Percentiles rank a stretch among this genome's conserved stretches.
Evolutionary conservation across 2,113 vertebrate species (phyloP).

Genomic region (Eupsittula cactorum): DNA sequence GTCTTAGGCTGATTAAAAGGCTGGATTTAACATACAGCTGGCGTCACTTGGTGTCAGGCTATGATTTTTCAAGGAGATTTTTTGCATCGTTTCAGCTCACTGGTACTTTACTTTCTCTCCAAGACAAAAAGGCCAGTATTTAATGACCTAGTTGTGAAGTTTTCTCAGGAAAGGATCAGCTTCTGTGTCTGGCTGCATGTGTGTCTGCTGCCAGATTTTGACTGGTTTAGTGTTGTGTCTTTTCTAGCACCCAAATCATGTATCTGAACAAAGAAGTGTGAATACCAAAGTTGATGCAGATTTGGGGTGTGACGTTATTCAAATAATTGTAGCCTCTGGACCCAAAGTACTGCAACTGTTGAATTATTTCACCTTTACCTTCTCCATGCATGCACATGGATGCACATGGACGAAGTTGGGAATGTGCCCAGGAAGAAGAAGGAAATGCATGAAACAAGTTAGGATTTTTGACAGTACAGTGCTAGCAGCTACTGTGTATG

Average conservation of each 20-base stretch:
- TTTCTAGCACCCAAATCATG: neutral
- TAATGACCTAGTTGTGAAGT: neutral
- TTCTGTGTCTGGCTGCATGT: neutral
- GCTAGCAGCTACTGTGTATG: neutral
- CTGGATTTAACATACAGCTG: neutral
- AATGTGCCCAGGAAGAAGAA: accelerated
- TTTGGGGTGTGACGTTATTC: neutral
- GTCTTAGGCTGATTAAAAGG: neutral
- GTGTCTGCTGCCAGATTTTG: neutral
- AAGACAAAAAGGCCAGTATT: neutral
- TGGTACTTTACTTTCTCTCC: neutral
- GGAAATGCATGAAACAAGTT: neutral
- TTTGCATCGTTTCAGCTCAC: neutral
- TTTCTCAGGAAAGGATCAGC: neutral
- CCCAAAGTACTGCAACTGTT: neutral
- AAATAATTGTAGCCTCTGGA: neutral
- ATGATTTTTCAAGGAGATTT: neutral
- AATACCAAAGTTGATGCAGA: neutral
- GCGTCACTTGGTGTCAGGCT: neutral
- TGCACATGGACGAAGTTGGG: accelerated
- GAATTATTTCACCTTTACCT: neutral
- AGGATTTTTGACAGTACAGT: neutral
- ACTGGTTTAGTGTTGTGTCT: neutral
- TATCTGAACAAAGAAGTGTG: neutral
- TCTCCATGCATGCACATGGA: neutral